Evolutionary conservation across 1,140 invertebrate genomes (phyloP).

Genomic region (Bradysia coprophila): DNA sequence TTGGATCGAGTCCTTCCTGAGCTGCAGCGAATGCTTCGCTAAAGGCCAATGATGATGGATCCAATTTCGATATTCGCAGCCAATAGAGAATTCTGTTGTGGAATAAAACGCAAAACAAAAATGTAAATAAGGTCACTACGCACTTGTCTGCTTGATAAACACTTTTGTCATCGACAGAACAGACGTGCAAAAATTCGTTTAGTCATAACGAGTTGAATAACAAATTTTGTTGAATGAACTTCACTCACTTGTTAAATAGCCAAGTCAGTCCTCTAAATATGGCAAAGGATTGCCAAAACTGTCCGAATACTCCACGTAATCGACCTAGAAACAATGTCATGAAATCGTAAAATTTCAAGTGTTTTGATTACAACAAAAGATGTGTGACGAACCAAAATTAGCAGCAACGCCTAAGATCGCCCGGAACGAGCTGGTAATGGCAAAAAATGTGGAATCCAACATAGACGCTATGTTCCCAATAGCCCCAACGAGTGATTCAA

Average conservation of each 20-base stretch:
- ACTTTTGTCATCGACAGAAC: no score
- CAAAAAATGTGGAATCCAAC: conserved; percentile 90
- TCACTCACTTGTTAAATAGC: conserved; percentile 45
- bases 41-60: conserved; percentile 28
- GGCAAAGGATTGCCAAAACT: conserved; percentile 70
- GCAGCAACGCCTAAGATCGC: conserved; percentile 90
- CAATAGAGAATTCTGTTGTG: conserved; percentile 15
- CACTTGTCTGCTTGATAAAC: no score
- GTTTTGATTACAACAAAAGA: no score
- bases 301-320: conserved; percentile 59
- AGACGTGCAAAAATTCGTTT: no score
- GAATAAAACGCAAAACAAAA: conserved; percentile 1
- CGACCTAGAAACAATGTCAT: no score
- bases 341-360: no score
- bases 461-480: conserved; percentile 89
- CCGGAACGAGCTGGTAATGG: conserved; percentile 84
- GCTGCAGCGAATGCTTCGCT: conserved; percentile 35
- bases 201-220: no score
- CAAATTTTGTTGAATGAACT: conserved; percentile 1
- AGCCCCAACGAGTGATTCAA: conserved; percentile 80
- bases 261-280: conserved; percentile 60
- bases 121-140: background rate
- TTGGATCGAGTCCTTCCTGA: conserved; percentile 16
- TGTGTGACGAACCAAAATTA: no score
- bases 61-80: conserved; percentile 17